Percentiles rank a stretch among this genome's conserved stretches.
Evolutionary conservation across 2,797 vertebrate genomes (phyloP).

Genomic region (Hippocampus kuda): DNA sequence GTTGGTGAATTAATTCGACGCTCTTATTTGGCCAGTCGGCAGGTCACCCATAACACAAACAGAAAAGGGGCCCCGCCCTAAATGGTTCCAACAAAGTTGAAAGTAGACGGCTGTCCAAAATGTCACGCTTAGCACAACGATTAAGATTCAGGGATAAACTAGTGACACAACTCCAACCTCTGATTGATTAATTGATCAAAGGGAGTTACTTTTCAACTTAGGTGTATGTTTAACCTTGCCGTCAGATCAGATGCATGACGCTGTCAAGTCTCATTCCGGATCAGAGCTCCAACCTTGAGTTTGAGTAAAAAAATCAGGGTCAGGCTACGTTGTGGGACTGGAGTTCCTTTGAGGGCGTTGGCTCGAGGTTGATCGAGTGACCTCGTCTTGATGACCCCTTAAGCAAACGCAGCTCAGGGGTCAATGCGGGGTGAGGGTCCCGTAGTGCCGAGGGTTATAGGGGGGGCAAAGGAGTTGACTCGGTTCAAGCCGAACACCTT

Average conservation of each 20-base stretch:
- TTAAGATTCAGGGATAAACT: neutral
- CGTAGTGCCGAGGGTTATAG: neutral
- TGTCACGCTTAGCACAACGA: neutral
- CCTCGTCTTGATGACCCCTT: constrained; percentile 26
- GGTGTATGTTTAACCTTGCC: constrained; percentile 16
- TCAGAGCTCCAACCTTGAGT: constrained; percentile 11
- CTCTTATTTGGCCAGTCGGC: too few relatives aligned
- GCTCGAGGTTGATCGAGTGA: constrained; percentile 32
- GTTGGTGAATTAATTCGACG: too few relatives aligned
- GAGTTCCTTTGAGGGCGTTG: constrained; percentile 18
- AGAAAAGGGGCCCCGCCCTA: too few relatives aligned
- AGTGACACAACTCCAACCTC: neutral
- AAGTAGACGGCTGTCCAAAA: too few relatives aligned
- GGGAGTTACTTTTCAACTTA: constrained; percentile 4
- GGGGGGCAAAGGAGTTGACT: constrained; percentile 31
- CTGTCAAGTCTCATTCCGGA: constrained; percentile 47
- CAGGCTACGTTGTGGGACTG: constrained; percentile 9
- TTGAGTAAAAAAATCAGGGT: constrained; percentile 8
- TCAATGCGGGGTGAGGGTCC: constrained; percentile 32
- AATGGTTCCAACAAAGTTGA: too few relatives aligned
- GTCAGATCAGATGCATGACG: constrained; percentile 28
- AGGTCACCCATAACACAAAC: too few relatives aligned
- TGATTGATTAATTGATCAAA: neutral
- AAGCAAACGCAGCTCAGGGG: constrained; percentile 26
- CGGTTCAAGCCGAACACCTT: constrained; percentile 37